These are phyloP conservation scores for Amphipoea lucens DNA, from an alignment of 2,888 invertebrate species.

Conservation along the genomic window DNA sequence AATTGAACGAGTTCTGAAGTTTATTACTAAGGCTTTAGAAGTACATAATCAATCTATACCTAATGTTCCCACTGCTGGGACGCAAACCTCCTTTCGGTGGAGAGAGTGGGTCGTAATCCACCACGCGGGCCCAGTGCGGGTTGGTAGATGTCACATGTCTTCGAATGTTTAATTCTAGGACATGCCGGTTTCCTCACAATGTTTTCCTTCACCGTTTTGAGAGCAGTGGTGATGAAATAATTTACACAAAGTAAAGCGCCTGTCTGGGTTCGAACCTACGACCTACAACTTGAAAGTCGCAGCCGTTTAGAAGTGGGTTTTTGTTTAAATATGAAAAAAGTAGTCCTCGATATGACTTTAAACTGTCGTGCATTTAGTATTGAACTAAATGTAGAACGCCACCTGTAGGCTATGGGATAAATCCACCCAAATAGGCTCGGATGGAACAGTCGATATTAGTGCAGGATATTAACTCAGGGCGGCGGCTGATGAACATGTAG, in stretches of 20 bases:
- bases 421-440: no score
- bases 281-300: not conserved
- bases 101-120: not conserved
- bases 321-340: slow-evolving; percentile 15
- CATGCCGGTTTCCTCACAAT: not conserved
- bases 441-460: no score
- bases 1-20: slow-evolving; percentile 39
- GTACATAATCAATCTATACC: not conserved
- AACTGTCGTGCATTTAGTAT: no score
- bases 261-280: not conserved
- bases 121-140: not conserved
- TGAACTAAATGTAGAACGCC: no score
- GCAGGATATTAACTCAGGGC: no score
- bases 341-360: no score
- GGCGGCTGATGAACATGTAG: no score
- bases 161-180: not conserved
- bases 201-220: not conserved
- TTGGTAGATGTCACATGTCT: not conserved
- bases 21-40: slow-evolving; percentile 31
- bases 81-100: not conserved
- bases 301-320: not conserved
- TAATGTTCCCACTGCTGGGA: not conserved
- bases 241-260: not conserved
- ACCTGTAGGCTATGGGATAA: no score
- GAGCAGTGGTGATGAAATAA: not conserved